Evolutionary conservation across 2,888 invertebrate species (phyloP).

Genomic region (Aleiodes testaceus): DNA sequence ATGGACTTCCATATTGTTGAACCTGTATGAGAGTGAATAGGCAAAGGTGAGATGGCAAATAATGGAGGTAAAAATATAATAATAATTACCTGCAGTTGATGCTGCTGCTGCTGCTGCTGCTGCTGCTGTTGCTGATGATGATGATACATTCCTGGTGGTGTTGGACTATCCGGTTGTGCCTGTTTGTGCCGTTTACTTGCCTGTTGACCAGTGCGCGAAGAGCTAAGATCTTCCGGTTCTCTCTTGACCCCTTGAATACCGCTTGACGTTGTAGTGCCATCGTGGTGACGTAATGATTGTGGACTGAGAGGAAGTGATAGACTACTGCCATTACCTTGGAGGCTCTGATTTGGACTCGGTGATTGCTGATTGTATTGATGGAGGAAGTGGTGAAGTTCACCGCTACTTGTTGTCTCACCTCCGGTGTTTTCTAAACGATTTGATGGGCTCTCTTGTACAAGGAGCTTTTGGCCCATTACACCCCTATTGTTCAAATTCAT

Average conservation of each 20-base stretch:
- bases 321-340: slow-evolving; percentile 74
- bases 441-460: slow-evolving; percentile 69
- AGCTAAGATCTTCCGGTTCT: slow-evolving; percentile 87
- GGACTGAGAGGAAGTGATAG: slow-evolving; percentile 70
- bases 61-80: not conserved
- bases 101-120: slow-evolving; percentile 71
- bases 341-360: slow-evolving; percentile 71
- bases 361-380: slow-evolving; percentile 72
- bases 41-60: not conserved
- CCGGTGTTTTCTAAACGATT: slow-evolving; percentile 66
- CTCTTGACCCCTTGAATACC: slow-evolving; percentile 78
- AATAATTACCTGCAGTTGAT: slow-evolving; percentile 67
- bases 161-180: slow-evolving; percentile 69
- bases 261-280: slow-evolving; percentile 60
- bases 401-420: slow-evolving; percentile 74
- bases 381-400: slow-evolving; percentile 71
- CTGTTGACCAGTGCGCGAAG: slow-evolving; percentile 67
- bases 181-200: slow-evolving; percentile 67
- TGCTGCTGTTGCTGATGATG: slow-evolving; percentile 71
- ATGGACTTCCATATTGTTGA: slow-evolving; percentile 69
- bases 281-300: slow-evolving; percentile 69
- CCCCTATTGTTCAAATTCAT: slow-evolving; percentile 59
- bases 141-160: slow-evolving; percentile 71
- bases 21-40: slow-evolving; percentile 54
- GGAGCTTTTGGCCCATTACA: slow-evolving; percentile 71